A percentile compares a stretch with the other conserved stretches of the same genome.
phyloP scores from a whole-genome alignment of 2,113 vertebrate species.

The Catharus bicknelli region DNA sequence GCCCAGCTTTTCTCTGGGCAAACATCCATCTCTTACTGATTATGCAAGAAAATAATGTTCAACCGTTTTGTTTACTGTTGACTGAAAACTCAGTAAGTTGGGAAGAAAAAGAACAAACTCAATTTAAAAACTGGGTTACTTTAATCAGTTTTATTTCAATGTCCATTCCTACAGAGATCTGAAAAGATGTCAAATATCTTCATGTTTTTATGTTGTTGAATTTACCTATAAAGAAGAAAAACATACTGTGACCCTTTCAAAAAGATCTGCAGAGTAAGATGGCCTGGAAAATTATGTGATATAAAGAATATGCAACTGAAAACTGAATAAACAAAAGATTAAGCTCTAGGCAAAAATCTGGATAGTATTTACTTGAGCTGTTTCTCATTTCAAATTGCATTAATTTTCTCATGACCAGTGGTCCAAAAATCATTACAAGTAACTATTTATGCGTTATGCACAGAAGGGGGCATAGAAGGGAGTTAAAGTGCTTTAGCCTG shows the following conservation, averaged over 20 bases:
- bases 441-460: not conserved
- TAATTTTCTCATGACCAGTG: constrained; percentile 6
- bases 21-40: not conserved
- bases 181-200: not conserved
- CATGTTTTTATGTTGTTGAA: not conserved
- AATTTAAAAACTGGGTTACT: not conserved
- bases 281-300: not conserved
- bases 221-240: not conserved
- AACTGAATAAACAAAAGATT: constrained; percentile 4
- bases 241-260: not conserved
- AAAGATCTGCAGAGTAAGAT: not conserved
- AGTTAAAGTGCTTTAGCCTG: not conserved
- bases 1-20: not conserved
- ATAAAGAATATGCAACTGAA: not conserved
- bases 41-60: not conserved
- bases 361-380: not conserved
- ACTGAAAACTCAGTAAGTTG: not conserved
- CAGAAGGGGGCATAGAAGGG: not conserved
- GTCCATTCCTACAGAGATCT: not conserved
- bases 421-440: constrained; percentile 21
- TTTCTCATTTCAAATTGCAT: constrained; percentile 6
- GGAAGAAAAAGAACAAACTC: not conserved
- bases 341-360: constrained; percentile 19
- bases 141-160: not conserved
- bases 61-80: not conserved